Evolutionary conservation across 2,797 vertebrate genomes (phyloP).

Genomic region (Takifugu rubripes): DNA sequence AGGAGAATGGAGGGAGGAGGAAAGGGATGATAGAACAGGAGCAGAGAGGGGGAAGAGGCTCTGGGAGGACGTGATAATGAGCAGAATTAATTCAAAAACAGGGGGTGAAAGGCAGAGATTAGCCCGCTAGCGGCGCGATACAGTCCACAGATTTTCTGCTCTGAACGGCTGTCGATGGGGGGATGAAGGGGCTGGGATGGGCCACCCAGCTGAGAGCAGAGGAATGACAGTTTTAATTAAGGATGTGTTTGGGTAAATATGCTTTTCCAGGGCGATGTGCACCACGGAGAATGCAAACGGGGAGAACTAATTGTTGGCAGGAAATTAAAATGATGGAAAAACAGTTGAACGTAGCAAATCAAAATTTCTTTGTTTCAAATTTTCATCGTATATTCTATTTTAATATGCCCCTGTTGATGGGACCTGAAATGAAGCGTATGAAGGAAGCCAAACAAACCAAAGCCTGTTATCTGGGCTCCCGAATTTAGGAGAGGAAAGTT

Average conservation of each 20-base stretch:
- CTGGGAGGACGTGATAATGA: slow-evolving; percentile 72
- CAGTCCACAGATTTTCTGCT: slow-evolving; percentile 70
- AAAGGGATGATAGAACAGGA: slow-evolving; percentile 12
- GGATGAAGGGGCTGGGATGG: slow-evolving; percentile 39
- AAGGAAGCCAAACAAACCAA: slow-evolving; percentile 9
- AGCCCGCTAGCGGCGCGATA: slow-evolving; percentile 58
- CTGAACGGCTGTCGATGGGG: slow-evolving; percentile 59
- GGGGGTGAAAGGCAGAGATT: slow-evolving; percentile 71
- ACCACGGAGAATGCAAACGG: slow-evolving; percentile 13
- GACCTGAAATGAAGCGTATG: slow-evolving; percentile 5
- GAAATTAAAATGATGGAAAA: neutral
- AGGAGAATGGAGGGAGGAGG: slow-evolving; percentile 13
- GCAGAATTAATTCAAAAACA: slow-evolving; percentile 70
- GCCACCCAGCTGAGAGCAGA: slow-evolving; percentile 39
- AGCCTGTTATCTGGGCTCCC: slow-evolving; percentile 16
- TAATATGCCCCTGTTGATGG: neutral
- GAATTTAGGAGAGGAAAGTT: neutral
- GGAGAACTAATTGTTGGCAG: slow-evolving; percentile 1
- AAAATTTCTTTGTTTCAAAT: neutral
- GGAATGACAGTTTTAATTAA: slow-evolving; percentile 68
- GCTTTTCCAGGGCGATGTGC: slow-evolving; percentile 57
- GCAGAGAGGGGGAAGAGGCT: slow-evolving; percentile 43
- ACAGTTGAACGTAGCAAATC: neutral
- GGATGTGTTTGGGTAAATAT: slow-evolving; percentile 57
- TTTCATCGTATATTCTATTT: neutral